Base-by-base conservation (phyloP, 1,140 invertebrate species). In the Helicoverpa armigera region DNA sequence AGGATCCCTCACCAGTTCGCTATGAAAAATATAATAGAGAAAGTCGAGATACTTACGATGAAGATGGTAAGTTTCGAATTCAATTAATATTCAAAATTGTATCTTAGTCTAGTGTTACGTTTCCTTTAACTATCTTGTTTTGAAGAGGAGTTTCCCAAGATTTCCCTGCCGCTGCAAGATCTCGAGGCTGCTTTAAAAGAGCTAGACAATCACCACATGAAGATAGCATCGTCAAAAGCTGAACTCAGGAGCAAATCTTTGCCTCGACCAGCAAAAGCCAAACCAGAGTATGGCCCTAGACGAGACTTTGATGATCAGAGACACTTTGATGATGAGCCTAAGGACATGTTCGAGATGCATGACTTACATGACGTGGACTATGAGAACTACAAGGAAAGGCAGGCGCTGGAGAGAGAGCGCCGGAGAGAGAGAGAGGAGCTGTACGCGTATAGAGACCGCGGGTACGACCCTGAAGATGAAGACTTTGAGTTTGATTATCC, bases 381-480 rank as follows among this genome's bases (percentile, higher is more conserved):
- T 70, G 92, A 94, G 67, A 94, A 94, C 51, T 94, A 90, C 74
- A 92, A 86, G 80, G 93, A 94, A 43, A 90, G 88, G 78, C 88
- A 90, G 75, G 92, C 91, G 13, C 61, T 91, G 63, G 90, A 94
- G 78, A 85, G 86, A 60, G 89, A 92, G 0, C 86, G 86, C 67
- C 53, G 83, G 7, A 88, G 83, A 69, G 89, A 93, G 31, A 69
- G 82, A 60, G 89, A 92, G 1, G 89, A 93, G 7, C 23, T 51
- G 29, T 88, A 90, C 65, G 87, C 84, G 3, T 87, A 87, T n/a
- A 89, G 91, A 58, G 94, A 93, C 58, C 79, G 85, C 3, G 92
- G 92, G 0, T 92, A 95, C 74, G 90, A 93, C 76, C 91, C 91
- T 2, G 92, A 95, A 74, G 91, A 94, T 81, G 93, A 94, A 9